These are phyloP conservation scores for Carassius gibelio DNA, from an alignment of 2,113 vertebrate genomes.

Conservation along the genomic window DNA sequence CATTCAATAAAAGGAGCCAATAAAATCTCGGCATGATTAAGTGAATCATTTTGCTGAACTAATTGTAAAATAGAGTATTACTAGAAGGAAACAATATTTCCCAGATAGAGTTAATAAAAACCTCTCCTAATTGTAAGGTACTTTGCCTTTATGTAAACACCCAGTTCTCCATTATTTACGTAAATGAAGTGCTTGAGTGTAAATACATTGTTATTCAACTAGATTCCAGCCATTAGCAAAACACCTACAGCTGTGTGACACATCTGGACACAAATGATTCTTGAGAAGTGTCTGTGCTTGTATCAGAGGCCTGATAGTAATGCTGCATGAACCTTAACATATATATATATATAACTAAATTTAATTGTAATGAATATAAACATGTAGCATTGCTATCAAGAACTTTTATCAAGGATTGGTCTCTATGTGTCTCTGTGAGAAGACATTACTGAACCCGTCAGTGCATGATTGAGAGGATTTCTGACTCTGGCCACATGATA, in stretches of 20 bases:
- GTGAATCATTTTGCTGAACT: neutral
- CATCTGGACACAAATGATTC: neutral
- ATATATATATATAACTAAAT: neutral
- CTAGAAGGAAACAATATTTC: neutral
- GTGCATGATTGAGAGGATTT: constrained; percentile 18
- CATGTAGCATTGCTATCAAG: neutral
- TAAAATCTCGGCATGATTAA: neutral
- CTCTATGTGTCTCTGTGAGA: neutral
- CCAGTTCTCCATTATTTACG: neutral
- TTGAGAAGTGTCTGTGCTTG: no score
- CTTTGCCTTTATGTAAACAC: neutral
- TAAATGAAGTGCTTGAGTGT: neutral
- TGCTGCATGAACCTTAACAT: neutral
- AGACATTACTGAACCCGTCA: neutral
- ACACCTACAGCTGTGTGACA: neutral
- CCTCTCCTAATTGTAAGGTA: neutral
- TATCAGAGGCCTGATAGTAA: neutral
- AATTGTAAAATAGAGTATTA: neutral
- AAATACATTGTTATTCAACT: neutral
- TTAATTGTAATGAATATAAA: neutral
- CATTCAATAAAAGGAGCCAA: neutral
- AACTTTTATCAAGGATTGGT: neutral
- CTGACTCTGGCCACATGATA: constrained; percentile 38
- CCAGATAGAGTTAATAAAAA: neutral
- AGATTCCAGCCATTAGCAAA: neutral